These are phyloP conservation scores for Pseudocheirus occidentalis DNA, from an alignment of 2,797 vertebrate genomes.

Conservation along the genomic window DNA sequence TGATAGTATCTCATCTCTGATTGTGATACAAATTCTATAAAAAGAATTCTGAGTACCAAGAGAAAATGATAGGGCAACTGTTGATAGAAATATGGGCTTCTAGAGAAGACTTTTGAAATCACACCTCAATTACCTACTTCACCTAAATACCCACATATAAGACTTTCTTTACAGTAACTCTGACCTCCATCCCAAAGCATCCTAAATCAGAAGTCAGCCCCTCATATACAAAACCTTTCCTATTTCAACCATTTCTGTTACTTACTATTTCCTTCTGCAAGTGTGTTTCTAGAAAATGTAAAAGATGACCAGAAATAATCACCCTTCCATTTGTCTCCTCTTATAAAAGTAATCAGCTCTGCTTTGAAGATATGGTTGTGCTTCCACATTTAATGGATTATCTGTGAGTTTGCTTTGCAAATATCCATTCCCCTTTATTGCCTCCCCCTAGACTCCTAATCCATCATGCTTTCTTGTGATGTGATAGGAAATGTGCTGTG, in stretches of 20 bases:
- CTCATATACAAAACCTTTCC: neutral
- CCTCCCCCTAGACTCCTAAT: neutral
- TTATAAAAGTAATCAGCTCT: neutral
- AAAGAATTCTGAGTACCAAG: neutral
- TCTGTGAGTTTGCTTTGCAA: constrained; percentile 45
- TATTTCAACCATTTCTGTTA: neutral
- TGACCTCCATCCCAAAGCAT: constrained; percentile 3
- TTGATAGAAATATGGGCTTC: neutral
- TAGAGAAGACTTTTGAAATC: neutral
- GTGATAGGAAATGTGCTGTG: constrained; percentile 38
- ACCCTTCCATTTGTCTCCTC: constrained; percentile 26
- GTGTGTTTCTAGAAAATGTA: constrained; percentile 6
- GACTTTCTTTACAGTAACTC: constrained; percentile 1
- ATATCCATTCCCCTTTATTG: constrained; percentile 14
- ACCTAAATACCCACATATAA: neutral
- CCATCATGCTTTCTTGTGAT: constrained; percentile 39
- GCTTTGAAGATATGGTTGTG: neutral
- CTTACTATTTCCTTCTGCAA: neutral
- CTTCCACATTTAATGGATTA: neutral
- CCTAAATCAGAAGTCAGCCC: neutral
- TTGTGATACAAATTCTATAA: neutral
- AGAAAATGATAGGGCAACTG: neutral
- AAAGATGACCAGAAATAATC: constrained; percentile 19
- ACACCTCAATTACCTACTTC: neutral
- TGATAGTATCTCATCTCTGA: neutral